phyloP scores from a whole-genome alignment of 2,797 vertebrate species.

The Phoxinus dragarum region DNA sequence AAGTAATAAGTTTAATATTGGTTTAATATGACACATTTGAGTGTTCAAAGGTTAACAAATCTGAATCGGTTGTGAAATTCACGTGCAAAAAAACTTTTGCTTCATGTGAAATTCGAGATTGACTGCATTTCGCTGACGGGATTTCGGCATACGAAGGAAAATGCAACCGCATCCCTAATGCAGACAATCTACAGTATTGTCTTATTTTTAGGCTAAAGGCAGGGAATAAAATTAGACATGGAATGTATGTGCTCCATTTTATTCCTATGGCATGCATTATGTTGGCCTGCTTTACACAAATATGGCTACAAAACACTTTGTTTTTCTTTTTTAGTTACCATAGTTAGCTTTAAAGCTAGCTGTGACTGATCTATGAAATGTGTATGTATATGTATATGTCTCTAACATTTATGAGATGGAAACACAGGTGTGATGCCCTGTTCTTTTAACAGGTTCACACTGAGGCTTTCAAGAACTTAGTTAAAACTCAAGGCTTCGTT shows the following conservation, averaged over 20 bases:
- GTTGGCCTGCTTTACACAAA: conserved; percentile 27
- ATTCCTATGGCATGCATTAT: conserved; percentile 39
- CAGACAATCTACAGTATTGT: conserved; percentile 12
- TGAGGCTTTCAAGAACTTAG: conserved; percentile 37
- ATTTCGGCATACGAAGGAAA: not conserved
- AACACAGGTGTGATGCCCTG: conserved; percentile 7
- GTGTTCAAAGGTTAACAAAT: not conserved
- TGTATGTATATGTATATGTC: not conserved
- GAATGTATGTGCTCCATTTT: not conserved
- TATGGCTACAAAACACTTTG: conserved; percentile 11
- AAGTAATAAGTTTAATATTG: not conserved
- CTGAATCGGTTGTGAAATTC: not conserved
- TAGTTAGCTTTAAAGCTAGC: conserved; percentile 27
- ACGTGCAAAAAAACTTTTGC: not conserved
- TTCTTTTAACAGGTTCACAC: conserved; percentile 36
- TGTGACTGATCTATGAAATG: not conserved
- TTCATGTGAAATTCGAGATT: not conserved
- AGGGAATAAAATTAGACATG: conserved; percentile 3
- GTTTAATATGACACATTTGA: not conserved
- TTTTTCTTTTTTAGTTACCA: not conserved
- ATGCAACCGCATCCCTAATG: not conserved
- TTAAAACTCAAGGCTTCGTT: conserved; percentile 38
- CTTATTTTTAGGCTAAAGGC: not conserved
- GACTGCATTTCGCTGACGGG: not conserved
- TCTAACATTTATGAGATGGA: conserved; percentile 27